phyloP scores from a whole-genome alignment of 2,113 vertebrate species.

The Thunnus maccoyii region DNA sequence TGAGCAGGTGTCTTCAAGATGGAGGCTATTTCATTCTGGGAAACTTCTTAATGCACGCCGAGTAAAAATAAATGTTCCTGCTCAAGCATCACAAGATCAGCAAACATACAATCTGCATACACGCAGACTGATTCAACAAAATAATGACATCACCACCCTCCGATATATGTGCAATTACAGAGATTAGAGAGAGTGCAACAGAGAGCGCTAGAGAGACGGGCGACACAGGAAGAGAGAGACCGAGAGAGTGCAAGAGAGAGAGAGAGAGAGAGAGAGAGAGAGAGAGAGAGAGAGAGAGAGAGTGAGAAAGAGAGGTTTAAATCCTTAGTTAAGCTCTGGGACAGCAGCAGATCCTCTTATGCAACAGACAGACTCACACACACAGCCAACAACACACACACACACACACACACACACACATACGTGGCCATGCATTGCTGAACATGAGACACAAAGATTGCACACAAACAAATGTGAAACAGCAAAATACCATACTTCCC shows the following conservation, averaged over 20 bases:
- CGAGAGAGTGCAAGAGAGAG: constrained; percentile 39
- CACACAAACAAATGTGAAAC: constrained; percentile 28
- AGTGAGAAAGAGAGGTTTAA: constrained; percentile 75
- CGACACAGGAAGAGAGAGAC: constrained; percentile 55
- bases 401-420: constrained; percentile 39
- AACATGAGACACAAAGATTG: constrained; percentile 56
- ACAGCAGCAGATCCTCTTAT: constrained; percentile 83
- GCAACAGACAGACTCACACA: constrained; percentile 73
- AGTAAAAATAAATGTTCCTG: constrained; percentile 6
- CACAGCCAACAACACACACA: constrained; percentile 42
- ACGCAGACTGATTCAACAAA: constrained; percentile 57
- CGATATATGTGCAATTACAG: constrained; percentile 64
- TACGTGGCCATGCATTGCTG: constrained; percentile 53
- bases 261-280: constrained; percentile 33
- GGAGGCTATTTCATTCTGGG: constrained; percentile 25
- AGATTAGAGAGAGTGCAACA: constrained; percentile 65
- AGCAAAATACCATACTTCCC: background rate
- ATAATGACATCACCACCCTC: constrained; percentile 62
- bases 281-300: constrained; percentile 39
- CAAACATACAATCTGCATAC: constrained; percentile 27
- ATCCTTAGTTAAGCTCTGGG: constrained; percentile 82
- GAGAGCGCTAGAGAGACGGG: constrained; percentile 50
- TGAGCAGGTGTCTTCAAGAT: constrained; percentile 18
- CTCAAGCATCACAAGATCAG: constrained; percentile 16
- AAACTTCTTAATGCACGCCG: background rate